These are phyloP conservation scores for Lutjanus erythropterus DNA, from an alignment of 2,113 vertebrate species.

Conservation along the genomic window DNA sequence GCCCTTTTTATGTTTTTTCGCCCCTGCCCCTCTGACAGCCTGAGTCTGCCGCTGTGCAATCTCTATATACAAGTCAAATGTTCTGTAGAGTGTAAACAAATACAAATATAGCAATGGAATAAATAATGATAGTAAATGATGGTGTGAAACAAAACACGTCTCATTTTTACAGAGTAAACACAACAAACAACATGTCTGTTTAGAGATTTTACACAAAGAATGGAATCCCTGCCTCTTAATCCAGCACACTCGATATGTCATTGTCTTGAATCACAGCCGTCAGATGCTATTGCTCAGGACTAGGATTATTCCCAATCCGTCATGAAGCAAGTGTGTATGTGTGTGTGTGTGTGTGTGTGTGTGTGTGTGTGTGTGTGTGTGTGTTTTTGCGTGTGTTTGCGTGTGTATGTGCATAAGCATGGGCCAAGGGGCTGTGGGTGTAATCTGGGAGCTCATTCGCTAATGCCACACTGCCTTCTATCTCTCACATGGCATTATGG, in stretches of 20 bases:
- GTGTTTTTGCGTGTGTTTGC: slow-evolving; percentile 5
- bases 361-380: slow-evolving; percentile 6
- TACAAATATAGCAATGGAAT: neutral
- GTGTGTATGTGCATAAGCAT: neutral
- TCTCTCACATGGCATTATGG: slow-evolving; percentile 56
- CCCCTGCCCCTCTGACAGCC: no score
- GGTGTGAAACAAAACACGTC: neutral
- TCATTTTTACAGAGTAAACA: neutral
- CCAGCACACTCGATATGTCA: slow-evolving; percentile 67
- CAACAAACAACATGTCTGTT: slow-evolving; percentile 30
- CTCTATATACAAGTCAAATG: no score
- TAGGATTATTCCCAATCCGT: slow-evolving; percentile 79
- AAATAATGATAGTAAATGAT: neutral
- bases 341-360: slow-evolving; percentile 22
- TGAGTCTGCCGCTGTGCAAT: no score
- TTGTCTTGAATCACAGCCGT: slow-evolving; percentile 64
- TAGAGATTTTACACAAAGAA: slow-evolving; percentile 33
- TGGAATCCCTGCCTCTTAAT: slow-evolving; percentile 57
- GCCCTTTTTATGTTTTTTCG: no score
- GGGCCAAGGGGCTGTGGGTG: slow-evolving; percentile 50
- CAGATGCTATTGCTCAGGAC: slow-evolving; percentile 57
- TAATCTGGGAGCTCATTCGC: slow-evolving; percentile 68
- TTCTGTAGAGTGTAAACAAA: neutral
- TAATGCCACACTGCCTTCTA: slow-evolving; percentile 62
- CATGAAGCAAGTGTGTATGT: slow-evolving; percentile 52